Conservation (phyloP, 2,797 vertebrate species). For the Mus caroli region DNA sequence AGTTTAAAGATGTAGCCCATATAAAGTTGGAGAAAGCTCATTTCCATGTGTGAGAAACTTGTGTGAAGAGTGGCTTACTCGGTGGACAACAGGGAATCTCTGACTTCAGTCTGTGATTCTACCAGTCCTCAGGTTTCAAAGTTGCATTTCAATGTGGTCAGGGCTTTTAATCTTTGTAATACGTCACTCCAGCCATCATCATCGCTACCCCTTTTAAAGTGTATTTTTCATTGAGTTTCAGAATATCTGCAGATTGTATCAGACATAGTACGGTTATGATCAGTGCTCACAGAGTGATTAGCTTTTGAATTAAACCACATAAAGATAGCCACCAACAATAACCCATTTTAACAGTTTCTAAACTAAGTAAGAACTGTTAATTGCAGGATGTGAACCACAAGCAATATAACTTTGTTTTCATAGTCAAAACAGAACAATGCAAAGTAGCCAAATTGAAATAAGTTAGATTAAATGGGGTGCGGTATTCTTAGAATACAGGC, state of each 20-base stretch:
- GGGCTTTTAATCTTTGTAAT: background rate
- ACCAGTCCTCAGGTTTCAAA: background rate
- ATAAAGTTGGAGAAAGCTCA: background rate
- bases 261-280: conserved; percentile 84
- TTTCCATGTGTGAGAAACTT: background rate
- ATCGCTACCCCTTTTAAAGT: background rate
- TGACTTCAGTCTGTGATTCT: too few species aligned
- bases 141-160: background rate
- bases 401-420: conserved; percentile 83
- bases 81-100: background rate
- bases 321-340: conserved; percentile 87
- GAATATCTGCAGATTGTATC: conserved; percentile 77
- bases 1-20: background rate
- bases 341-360: conserved; percentile 88
- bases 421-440: conserved; percentile 83
- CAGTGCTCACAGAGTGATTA: conserved; percentile 86
- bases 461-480: background rate
- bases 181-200: background rate
- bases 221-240: conserved; percentile 35
- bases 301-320: conserved; percentile 86
- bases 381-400: conserved; percentile 86
- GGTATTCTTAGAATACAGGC: background rate
- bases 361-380: conserved; percentile 87
- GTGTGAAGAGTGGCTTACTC: background rate
- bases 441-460: conserved; percentile 57